These are phyloP conservation scores for Dorcus parallelipipedus DNA, from an alignment of 2,888 invertebrate species.

Conservation along the genomic window DNA sequence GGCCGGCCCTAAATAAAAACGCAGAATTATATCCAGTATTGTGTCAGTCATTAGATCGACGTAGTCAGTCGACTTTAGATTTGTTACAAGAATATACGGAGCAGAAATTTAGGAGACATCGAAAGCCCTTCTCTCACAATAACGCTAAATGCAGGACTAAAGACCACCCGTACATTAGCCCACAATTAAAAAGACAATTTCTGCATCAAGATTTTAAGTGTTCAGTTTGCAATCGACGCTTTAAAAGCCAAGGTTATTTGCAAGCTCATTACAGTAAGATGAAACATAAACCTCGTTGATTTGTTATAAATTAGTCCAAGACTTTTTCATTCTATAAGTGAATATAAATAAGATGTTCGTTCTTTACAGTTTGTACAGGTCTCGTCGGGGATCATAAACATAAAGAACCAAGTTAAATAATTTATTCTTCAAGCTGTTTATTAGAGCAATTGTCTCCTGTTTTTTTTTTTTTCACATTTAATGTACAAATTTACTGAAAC, in stretches of 20 bases:
- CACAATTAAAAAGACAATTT: conserved; percentile 44
- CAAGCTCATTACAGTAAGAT: conserved; percentile 47
- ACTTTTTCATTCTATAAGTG: no score
- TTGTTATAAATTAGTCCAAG: no score
- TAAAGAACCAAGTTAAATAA: no score
- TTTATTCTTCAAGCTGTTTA: no score
- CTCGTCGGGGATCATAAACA: no score
- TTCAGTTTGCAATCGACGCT: conserved; percentile 43
- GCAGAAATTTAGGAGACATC: conserved; percentile 16
- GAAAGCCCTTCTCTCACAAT: conserved; percentile 27
- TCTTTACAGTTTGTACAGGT: no score
- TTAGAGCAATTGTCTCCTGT: no score
- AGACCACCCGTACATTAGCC: conserved; percentile 46
- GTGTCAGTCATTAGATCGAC: conserved; percentile 12
- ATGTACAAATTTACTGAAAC: no score
- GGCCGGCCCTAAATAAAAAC: not conserved
- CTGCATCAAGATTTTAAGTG: conserved; percentile 44
- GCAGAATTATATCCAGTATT: conserved; percentile 13
- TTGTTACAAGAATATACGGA: conserved; percentile 12
- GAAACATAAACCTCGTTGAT: conserved; percentile 31
- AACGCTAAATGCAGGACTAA: conserved; percentile 43
- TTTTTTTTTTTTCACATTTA: no score
- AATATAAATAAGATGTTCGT: no score
- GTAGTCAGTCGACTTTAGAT: conserved; percentile 14
- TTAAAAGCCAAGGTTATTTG: conserved; percentile 47